Percentiles rank a stretch among this genome's conserved stretches.
Conservation (phyloP, 2,888 invertebrate species). For the Tricholauxania praeusta region DNA sequence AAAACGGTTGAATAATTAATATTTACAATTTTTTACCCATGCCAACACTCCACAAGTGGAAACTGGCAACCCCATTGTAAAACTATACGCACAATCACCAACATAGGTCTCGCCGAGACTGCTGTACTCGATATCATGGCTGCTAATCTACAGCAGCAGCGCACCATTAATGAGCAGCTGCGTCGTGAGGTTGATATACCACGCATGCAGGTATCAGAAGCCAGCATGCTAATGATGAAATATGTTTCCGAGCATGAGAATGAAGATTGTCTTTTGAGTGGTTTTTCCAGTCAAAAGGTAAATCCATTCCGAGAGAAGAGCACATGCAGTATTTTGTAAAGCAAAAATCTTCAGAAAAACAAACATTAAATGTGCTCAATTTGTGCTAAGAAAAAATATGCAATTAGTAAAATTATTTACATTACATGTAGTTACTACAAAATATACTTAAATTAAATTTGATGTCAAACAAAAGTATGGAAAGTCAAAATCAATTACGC, state of each 20-base stretch:
- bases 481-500: too few relatives aligned
- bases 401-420: constrained; percentile 5
- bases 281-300: constrained; percentile 93
- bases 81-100: constrained; percentile 45
- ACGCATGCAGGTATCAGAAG: constrained; percentile 80
- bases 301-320: constrained; percentile 97
- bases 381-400: neutral
- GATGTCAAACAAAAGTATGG: too few relatives aligned
- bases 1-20: neutral
- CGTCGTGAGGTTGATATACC: constrained; percentile 90
- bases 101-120: constrained; percentile 75
- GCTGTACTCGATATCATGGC: constrained; percentile 95
- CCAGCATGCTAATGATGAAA: constrained; percentile 92
- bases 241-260: constrained; percentile 91
- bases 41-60: neutral
- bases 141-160: constrained; percentile 93
- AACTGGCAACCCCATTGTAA: neutral
- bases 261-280: constrained; percentile 92
- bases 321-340: constrained; percentile 86
- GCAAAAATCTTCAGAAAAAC: neutral
- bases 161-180: constrained; percentile 90
- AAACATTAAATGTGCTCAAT: constrained; percentile 15
- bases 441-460: too few relatives aligned
- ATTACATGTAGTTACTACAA: neutral
- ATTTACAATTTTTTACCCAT: neutral